These are phyloP conservation scores for Mechanitis mazaeus DNA, from an alignment of 2,888 invertebrate species.

Conservation along the genomic window DNA sequence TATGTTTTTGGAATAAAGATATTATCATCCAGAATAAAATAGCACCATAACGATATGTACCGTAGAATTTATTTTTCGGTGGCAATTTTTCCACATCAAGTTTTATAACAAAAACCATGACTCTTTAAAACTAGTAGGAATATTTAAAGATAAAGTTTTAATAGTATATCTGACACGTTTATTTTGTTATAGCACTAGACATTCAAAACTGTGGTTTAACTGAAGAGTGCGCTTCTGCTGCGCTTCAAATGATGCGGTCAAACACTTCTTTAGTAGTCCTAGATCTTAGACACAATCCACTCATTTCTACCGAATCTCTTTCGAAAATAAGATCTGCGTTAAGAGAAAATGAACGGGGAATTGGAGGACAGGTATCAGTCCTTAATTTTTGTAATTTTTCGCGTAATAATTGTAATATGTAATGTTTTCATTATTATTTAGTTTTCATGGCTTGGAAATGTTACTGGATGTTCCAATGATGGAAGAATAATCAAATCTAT, in stretches of 20 bases:
- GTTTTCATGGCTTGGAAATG: conserved; percentile 59
- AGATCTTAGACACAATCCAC: conserved; percentile 80
- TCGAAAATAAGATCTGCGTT: conserved; percentile 67
- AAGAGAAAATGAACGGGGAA: conserved; percentile 53
- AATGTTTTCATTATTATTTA: conserved; percentile 35
- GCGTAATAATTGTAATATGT: not conserved
- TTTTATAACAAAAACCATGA: too few relatives aligned
- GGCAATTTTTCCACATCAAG: too few relatives aligned
- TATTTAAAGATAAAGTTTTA: not conserved
- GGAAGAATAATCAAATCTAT: conserved; percentile 47
- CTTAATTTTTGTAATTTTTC: not conserved
- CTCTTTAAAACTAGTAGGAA: too few relatives aligned
- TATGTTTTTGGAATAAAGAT: too few relatives aligned
- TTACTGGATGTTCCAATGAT: conserved; percentile 52
- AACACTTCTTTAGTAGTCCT: conserved; percentile 82
- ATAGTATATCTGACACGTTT: not conserved
- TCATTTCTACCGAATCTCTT: conserved; percentile 65
- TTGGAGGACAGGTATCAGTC: conserved; percentile 62
- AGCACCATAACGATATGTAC: too few relatives aligned
- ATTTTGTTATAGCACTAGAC: conserved; percentile 77
- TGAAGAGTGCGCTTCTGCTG: conserved; percentile 74
- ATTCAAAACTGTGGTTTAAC: conserved; percentile 85
- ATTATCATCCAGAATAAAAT: too few relatives aligned
- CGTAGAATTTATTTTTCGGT: too few relatives aligned
- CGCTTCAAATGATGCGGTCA: conserved; percentile 77